Percentiles rank a stretch among this genome's conserved stretches.
Conservation (phyloP, 1,140 invertebrate species). For the Drosophila teissieri region DNA sequence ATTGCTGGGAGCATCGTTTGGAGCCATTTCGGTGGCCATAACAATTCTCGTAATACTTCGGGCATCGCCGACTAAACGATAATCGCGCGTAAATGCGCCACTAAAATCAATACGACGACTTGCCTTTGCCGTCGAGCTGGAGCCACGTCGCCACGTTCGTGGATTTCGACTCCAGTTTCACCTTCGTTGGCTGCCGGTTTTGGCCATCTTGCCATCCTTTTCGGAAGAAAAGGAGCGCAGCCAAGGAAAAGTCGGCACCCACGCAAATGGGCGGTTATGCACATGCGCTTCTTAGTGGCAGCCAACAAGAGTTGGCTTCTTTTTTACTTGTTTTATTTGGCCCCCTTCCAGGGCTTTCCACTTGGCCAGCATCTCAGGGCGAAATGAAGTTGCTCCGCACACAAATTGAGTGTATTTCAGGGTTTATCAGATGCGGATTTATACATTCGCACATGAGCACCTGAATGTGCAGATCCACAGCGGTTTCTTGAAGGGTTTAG, state of each 20-base stretch:
- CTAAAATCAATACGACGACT: slow-evolving; percentile 81
- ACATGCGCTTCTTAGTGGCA: slow-evolving; percentile 64
- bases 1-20: slow-evolving; percentile 68
- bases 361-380: slow-evolving; percentile 11
- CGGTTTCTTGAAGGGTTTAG: background rate
- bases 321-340: background rate
- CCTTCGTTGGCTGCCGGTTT: slow-evolving; percentile 52
- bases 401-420: slow-evolving; percentile 63
- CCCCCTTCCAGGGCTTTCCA: background rate
- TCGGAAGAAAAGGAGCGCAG: slow-evolving; percentile 20
- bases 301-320: slow-evolving; percentile 8
- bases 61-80: slow-evolving; percentile 81
- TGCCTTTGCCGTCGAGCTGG: slow-evolving; percentile 39
- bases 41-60: slow-evolving; percentile 83
- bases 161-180: slow-evolving; percentile 60
- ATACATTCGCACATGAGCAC: slow-evolving; percentile 40
- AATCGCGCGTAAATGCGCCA: slow-evolving; percentile 82
- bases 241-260: slow-evolving; percentile 27
- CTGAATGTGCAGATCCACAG: slow-evolving; percentile 1
- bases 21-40: slow-evolving; percentile 76
- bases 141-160: slow-evolving; percentile 29
- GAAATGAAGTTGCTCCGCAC: slow-evolving; percentile 52
- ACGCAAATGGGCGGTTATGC: slow-evolving; percentile 69
- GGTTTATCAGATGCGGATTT: slow-evolving; percentile 61
- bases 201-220: slow-evolving; percentile 60